phyloP scores from a whole-genome alignment of 2,797 vertebrate species.

The Cuculus canorus region DNA sequence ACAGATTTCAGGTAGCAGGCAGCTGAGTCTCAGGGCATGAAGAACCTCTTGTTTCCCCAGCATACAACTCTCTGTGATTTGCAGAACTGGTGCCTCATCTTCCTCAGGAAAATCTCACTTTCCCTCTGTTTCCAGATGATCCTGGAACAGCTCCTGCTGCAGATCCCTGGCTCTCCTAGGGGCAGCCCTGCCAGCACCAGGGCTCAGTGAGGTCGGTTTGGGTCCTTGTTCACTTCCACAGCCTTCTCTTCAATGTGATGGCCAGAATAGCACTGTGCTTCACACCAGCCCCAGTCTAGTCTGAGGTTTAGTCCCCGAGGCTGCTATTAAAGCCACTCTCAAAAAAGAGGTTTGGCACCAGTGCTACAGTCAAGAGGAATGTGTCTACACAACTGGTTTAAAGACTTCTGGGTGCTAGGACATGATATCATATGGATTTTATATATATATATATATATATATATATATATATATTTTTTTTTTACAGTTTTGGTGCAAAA shows the following conservation, averaged over 20 bases:
- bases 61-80: background rate
- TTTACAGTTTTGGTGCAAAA: background rate
- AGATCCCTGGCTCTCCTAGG: background rate
- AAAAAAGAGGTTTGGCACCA: background rate
- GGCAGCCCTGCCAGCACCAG: background rate
- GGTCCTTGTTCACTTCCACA: background rate
- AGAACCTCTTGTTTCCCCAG: background rate
- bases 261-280: background rate
- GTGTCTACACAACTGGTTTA: background rate
- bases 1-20: background rate
- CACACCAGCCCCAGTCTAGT: background rate
- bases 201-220: rapidly evolving
- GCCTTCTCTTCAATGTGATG: background rate
- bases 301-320: background rate
- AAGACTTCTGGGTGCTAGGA: background rate
- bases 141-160: background rate
- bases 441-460: no score
- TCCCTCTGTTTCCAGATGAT: background rate
- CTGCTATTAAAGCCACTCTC: background rate
- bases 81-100: background rate
- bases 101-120: background rate
- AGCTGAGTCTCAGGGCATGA: background rate
- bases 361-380: background rate
- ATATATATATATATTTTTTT: no score
- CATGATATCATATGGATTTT: background rate